phyloP scores from a whole-genome alignment of 2,113 vertebrate genomes.

The Lasiurus borealis region DNA sequence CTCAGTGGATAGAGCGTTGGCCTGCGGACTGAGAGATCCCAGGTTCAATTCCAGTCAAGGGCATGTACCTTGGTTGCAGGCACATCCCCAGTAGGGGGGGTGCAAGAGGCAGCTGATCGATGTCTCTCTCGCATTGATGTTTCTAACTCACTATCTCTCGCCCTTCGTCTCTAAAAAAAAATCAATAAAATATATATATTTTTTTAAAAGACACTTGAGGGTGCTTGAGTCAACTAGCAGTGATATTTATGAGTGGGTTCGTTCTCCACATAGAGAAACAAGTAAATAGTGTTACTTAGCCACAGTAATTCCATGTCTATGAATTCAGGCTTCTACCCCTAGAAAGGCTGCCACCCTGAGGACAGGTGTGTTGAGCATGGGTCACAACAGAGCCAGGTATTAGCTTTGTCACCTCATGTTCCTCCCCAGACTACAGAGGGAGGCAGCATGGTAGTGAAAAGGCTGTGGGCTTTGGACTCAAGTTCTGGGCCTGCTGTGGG shows the following conservation, averaged over 20 bases:
- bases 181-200: no score
- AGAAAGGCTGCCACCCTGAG: not conserved
- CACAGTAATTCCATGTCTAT: not conserved
- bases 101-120: no score
- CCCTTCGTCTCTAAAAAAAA: no score
- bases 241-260: not conserved
- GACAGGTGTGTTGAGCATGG: not conserved
- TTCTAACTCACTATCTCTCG: no score
- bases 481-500: slow-evolving; percentile 34
- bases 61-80: no score
- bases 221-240: not conserved
- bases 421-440: not conserved
- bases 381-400: not conserved
- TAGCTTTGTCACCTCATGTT: not conserved
- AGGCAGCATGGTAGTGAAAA: not conserved
- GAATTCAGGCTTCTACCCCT: not conserved
- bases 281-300: not conserved
- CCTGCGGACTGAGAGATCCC: no score
- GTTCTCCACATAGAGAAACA: not conserved
- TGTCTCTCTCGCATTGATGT: no score
- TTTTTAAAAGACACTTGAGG: not conserved
- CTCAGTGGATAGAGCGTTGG: no score
- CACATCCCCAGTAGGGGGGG: no score
- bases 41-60: no score
- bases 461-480: slow-evolving; percentile 34